phyloP scores from a whole-genome alignment of 2,888 invertebrate genomes.

The Limenitis camilla region DNA sequence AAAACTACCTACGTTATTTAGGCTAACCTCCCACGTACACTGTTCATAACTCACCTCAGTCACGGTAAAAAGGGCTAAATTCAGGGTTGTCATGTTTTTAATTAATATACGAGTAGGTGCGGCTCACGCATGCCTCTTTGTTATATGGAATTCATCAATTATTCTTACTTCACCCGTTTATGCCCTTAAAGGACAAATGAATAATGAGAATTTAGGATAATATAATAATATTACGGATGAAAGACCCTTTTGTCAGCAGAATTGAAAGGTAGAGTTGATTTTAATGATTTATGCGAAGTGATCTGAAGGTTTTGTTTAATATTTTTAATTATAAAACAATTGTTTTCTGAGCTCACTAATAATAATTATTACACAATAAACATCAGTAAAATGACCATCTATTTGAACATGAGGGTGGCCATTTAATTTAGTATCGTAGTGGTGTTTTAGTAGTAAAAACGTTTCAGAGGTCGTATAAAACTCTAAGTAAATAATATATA shows the following conservation, averaged over 20 bases:
- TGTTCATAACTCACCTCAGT: conserved; percentile 36
- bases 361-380: no score
- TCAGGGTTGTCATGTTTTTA: conserved; percentile 66
- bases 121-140: conserved; percentile 43
- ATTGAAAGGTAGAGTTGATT: conserved; percentile 3
- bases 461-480: no score
- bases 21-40: conserved; percentile 15
- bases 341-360: no score
- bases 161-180: conserved; percentile 24
- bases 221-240: conserved; percentile 2
- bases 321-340: no score
- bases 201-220: background rate
- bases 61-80: conserved; percentile 53
- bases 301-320: no score
- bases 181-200: background rate
- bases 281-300: background rate
- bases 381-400: no score
- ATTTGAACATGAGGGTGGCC: no score
- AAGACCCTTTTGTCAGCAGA: background rate
- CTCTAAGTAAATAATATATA: no score
- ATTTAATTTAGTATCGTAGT: no score
- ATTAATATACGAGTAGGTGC: conserved; percentile 61
- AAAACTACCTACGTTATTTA: no score
- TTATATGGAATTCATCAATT: conserved; percentile 56
- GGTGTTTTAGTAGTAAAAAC: no score